These are phyloP conservation scores for Hyposoter dolosus DNA, from an alignment of 2,888 invertebrate species.

Conservation along the genomic window DNA sequence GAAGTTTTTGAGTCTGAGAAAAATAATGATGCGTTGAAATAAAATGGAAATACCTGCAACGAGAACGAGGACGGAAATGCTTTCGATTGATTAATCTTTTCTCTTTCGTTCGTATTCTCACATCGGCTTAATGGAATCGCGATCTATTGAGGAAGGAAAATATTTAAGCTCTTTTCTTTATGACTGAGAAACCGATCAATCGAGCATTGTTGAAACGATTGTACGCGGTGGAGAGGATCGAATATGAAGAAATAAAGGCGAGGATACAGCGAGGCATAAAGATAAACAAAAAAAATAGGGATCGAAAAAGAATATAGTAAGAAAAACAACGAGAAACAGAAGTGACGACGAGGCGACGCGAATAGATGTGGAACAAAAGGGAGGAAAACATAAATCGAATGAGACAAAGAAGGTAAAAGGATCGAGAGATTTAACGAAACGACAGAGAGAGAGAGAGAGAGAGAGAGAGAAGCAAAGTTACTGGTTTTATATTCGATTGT, in stretches of 20 bases:
- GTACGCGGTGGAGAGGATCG: not conserved
- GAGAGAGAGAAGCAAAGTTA: constrained; percentile 11
- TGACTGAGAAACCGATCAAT: constrained; percentile 17
- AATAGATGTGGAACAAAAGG: not conserved
- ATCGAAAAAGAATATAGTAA: not conserved
- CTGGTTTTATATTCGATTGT: constrained; percentile 35
- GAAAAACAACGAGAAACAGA: not conserved
- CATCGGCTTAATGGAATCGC: not conserved
- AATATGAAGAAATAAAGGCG: not conserved
- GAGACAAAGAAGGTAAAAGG: not conserved
- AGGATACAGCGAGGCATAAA: not conserved
- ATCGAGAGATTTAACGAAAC: not conserved
- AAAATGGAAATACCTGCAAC: not conserved
- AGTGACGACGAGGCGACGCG: not conserved
- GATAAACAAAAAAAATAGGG: not conserved
- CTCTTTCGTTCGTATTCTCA: not conserved
- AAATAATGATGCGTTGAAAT: no score
- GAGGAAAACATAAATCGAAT: constrained; percentile 15
- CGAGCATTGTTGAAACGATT: not conserved
- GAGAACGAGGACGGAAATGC: not conserved
- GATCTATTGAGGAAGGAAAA: not conserved
- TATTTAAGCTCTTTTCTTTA: not conserved
- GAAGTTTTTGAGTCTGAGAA: no score
- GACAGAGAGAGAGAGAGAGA: constrained; percentile 19
- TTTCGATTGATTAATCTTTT: not conserved